A percentile compares a stretch with the other conserved stretches of the same genome.
phyloP scores from a whole-genome alignment of 35 echinoderm and acorn worm genomes.

The Eucidaris tribuloides region DNA sequence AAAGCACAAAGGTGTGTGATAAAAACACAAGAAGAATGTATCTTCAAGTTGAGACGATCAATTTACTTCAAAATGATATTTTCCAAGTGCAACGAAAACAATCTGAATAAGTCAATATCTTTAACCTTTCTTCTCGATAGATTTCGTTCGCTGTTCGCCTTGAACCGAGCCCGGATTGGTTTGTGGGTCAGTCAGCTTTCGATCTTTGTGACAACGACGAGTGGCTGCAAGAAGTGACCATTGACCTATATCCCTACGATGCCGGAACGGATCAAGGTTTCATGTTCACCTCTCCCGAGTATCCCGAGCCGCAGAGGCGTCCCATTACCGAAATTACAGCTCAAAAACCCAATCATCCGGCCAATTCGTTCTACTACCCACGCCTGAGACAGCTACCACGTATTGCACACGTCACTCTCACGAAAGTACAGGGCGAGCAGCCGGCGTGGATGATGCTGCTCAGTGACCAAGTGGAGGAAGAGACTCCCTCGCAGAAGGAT shows the following conservation, averaged over 20 bases:
- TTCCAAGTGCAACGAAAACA: not conserved
- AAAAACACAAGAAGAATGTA: not conserved
- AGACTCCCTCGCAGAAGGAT: not conserved
- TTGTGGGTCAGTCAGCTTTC: conserved; percentile 64
- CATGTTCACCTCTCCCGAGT: conserved; percentile 83
- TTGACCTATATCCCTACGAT: conserved; percentile 77
- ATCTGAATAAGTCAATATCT: not conserved
- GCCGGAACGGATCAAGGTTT: conserved; percentile 88
- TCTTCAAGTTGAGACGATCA: not conserved
- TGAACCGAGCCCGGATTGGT: conserved; percentile 85
- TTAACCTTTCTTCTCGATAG: conserved; percentile 14
- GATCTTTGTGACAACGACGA: conserved; percentile 60
- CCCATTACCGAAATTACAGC: conserved; percentile 70
- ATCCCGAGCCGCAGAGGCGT: conserved; percentile 22
- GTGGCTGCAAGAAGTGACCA: conserved; percentile 50
- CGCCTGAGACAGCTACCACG: conserved; percentile 45
- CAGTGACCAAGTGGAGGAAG: not conserved
- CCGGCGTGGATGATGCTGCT: conserved; percentile 23
- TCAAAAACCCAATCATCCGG: conserved; percentile 39
- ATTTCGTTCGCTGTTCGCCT: conserved; percentile 72
- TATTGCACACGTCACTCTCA: conserved; percentile 68
- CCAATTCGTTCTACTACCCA: conserved; percentile 85
- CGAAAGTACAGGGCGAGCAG: conserved; percentile 18
- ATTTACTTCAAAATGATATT: not conserved
- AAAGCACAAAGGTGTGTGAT: not conserved